Base-by-base conservation (phyloP, 2,888 invertebrate genomes). In the Cylloceria caligata region DNA sequence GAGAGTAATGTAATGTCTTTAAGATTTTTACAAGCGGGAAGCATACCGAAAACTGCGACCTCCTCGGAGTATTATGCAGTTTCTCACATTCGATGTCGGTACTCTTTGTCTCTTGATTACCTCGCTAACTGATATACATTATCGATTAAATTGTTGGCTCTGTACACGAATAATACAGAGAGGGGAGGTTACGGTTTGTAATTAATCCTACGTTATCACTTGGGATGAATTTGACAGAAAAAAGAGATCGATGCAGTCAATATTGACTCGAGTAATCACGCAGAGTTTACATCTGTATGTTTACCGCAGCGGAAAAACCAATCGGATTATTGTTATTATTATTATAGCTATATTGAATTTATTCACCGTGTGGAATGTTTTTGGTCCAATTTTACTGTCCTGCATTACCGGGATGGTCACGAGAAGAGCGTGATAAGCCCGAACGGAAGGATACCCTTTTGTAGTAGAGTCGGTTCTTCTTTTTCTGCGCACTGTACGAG, bases 391-490 rank as follows among this genome's bases (percentile, higher is more conserved):
- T 39, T 47, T 49, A 49, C 60, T 13, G 49, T 19, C n/a, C 30
- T 45, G 62, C 39, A 64, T 74, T 27, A 21, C 55, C 30, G 39
- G 27, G 60, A 42, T 21, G 45, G 57, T 42, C 65, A 34, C 57
- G 67, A 24, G 67, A 9, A 24, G 24, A 39, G 34, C 36, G 64
- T 60, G 68, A 68, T 76, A 65, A 72, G 71, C 45, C 47, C 21
- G 57, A 71, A 55, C 69, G 80, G 69, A 69, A 75, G 71, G 49
- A 71, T 39, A 42, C 57, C 75, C 75, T 76, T 80, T 72, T 80
- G 71, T 60, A 71, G 80, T 49, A 36, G 45, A 57, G 60, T 67
- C 39, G 34, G 30, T 69, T 75, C 71, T 76, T 71, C 71, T 76
- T 76, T 80, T 72, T 60, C 39, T 67, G 39, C n/a, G 39, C 60